phyloP scores from a whole-genome alignment of 2,797 vertebrate genomes.

The Naso thynnoides region DNA sequence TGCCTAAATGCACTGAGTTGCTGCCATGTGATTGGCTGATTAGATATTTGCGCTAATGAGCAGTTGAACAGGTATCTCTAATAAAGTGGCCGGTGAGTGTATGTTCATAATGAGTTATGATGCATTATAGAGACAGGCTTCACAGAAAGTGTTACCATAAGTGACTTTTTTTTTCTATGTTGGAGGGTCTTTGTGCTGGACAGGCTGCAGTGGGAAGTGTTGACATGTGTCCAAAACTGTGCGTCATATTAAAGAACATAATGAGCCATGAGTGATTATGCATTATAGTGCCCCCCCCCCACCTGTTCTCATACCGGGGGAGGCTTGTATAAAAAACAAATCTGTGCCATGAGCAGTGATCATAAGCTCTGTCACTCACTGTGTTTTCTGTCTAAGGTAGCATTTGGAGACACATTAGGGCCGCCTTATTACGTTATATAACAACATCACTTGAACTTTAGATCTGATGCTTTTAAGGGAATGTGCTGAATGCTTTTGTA shows the following conservation, averaged over 20 bases:
- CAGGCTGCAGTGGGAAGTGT: constrained; percentile 1
- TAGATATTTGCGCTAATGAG: no score
- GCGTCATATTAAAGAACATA: constrained; percentile 21
- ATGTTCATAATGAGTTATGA: no score
- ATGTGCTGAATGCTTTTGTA: constrained; percentile 4
- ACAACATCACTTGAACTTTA: constrained; percentile 22
- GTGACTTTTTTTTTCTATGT: constrained; percentile 8
- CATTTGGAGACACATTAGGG: constrained; percentile 20
- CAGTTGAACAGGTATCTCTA: no score
- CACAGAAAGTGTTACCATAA: no score
- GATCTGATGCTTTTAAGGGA: neutral
- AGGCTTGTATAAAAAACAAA: constrained; percentile 43
- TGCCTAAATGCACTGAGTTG: no score
- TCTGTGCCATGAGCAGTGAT: constrained; percentile 18
- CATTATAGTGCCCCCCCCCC: neutral
- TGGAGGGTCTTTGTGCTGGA: constrained; percentile 14
- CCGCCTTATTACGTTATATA: constrained; percentile 18
- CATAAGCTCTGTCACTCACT: constrained; percentile 18
- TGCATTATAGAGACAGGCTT: no score
- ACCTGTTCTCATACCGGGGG: constrained; percentile 25
- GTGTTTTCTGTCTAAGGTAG: constrained; percentile 14
- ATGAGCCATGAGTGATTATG: constrained; percentile 30
- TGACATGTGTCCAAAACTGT: constrained; percentile 28
- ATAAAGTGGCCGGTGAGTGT: no score
- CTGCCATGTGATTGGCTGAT: no score